Evolutionary conservation across 2,113 vertebrate genomes (phyloP).

Genomic region (Bothrops jararaca): DNA sequence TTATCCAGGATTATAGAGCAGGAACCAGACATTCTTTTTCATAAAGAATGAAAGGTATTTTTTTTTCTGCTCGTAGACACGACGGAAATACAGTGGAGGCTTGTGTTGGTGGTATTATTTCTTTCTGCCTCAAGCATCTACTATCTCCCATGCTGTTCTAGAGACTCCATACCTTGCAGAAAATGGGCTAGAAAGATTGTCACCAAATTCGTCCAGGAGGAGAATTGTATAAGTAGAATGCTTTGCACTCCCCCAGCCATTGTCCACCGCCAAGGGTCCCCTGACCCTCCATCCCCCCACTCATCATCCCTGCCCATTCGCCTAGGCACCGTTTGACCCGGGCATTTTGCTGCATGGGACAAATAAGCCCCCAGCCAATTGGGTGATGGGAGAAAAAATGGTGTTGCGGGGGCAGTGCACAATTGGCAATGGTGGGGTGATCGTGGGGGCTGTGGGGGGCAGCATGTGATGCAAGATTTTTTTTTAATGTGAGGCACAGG

Average conservation of each 20-base stretch:
- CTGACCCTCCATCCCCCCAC: not conserved
- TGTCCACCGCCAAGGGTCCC: not conserved
- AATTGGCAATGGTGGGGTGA: not conserved
- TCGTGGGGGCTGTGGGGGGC: not conserved
- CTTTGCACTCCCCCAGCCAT: not conserved
- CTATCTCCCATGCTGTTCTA: not conserved
- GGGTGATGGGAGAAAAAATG: not conserved
- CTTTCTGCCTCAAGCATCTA: not conserved
- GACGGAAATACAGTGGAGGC: not conserved
- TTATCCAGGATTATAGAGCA: not conserved
- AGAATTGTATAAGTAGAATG: not conserved
- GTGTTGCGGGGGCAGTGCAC: not conserved
- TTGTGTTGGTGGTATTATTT: not conserved
- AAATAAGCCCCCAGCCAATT: not conserved
- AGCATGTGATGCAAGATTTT: not conserved
- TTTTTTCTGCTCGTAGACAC: not conserved
- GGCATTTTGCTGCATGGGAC: not conserved
- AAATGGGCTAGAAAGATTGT: not conserved
- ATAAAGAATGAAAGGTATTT: not conserved
- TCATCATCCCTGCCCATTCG: not conserved
- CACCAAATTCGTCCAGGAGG: not conserved
- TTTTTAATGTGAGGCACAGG: not conserved
- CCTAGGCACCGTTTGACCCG: not conserved
- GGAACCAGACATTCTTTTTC: not conserved
- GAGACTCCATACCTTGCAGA: not conserved